phyloP scores from a whole-genome alignment of 2,797 vertebrate species.

The Typhlichthys subterraneus region DNA sequence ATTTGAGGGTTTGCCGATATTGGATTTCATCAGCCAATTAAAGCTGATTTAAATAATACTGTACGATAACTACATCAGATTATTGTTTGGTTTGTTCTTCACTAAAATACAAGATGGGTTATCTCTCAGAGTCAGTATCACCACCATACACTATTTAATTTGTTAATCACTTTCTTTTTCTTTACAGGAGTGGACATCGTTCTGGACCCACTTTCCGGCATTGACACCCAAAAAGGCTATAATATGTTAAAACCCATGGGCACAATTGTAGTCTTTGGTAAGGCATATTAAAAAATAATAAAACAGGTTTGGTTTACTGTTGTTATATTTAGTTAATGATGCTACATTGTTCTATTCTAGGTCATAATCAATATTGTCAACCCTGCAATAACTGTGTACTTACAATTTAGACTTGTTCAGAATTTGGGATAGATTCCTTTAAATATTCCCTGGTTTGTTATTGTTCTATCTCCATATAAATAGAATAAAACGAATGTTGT shows the following conservation, averaged over 20 bases:
- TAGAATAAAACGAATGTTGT: neutral
- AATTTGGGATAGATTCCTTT: neutral
- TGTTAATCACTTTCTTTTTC: constrained; percentile 16
- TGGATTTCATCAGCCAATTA: too few relatives aligned
- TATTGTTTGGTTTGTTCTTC: too few relatives aligned
- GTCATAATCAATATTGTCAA: neutral
- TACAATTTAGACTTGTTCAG: too few relatives aligned
- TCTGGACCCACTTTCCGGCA: constrained; percentile 88
- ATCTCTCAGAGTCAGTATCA: too few relatives aligned
- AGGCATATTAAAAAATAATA: constrained; percentile 34
- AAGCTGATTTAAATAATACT: too few relatives aligned
- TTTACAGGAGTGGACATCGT: constrained; percentile 86
- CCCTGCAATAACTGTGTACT: too few relatives aligned
- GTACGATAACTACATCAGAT: too few relatives aligned
- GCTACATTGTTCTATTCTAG: neutral
- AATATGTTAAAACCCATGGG: constrained; percentile 89
- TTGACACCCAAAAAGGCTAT: constrained; percentile 87
- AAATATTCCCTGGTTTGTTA: neutral
- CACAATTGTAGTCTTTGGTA: constrained; percentile 86
- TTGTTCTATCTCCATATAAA: neutral
- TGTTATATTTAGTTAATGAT: neutral
- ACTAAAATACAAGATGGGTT: too few relatives aligned
- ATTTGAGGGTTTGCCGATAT: too few relatives aligned
- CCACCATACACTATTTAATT: neutral
- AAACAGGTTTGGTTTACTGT: too few relatives aligned